Conservation (phyloP, 2,888 invertebrate species). For the Portevinia maculata region DNA sequence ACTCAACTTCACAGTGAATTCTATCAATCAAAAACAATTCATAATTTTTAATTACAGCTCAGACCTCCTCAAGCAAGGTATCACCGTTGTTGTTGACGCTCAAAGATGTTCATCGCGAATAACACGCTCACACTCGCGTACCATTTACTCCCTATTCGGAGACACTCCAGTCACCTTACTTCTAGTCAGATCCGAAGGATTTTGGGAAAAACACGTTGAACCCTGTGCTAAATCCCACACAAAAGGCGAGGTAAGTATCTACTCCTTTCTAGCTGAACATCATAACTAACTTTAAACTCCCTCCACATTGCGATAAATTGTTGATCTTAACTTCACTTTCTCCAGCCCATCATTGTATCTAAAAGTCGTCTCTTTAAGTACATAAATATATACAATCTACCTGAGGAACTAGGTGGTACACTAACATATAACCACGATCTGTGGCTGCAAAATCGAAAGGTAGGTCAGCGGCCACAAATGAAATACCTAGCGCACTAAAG, state of each 20-base stretch:
- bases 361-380: constrained; percentile 87
- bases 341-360: constrained; percentile 88
- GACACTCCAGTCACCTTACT: constrained; percentile 84
- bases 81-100: constrained; percentile 86
- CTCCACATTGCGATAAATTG: background rate
- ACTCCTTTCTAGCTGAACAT: background rate
- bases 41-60: constrained; percentile 75
- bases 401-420: constrained; percentile 88
- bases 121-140: constrained; percentile 85
- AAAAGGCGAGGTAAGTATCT: constrained; percentile 84
- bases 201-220: constrained; percentile 90
- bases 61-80: constrained; percentile 82
- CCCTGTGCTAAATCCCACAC: constrained; percentile 86
- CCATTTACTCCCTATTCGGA: constrained; percentile 84
- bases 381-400: constrained; percentile 88
- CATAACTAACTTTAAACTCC: constrained; percentile 12
- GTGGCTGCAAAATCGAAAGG: constrained; percentile 91
- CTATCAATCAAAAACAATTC: background rate
- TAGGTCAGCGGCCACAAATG: constrained; percentile 81
- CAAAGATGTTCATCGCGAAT: constrained; percentile 86
- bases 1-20: no score
- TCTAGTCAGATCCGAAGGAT: constrained; percentile 89
- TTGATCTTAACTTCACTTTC: constrained; percentile 41
- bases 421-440: constrained; percentile 88
- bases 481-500: background rate